Base-by-base conservation (phyloP, 2,113 vertebrate genomes). In the Melanocharis versteri region DNA sequence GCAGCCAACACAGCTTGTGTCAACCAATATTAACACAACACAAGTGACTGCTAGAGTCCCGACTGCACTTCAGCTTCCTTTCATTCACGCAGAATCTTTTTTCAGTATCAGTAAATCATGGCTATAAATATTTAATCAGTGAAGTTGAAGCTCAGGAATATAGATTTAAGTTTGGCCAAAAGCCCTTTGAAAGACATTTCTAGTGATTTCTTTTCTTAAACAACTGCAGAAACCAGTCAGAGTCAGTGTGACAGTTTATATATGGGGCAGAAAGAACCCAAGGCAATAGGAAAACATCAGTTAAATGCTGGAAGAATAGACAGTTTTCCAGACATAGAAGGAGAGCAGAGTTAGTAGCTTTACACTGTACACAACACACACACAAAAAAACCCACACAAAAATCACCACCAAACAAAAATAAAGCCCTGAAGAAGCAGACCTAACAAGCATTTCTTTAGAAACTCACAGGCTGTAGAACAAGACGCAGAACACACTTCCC, bases 401-500 rank as follows among this genome's bases (percentile, higher is more conserved):
- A 37, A 51, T 33, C 54, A 37, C 28, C 64, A 40, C n/a, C 2
- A 11, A 11, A 47, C 11, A 61, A 89, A 87, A 71, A 53, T 30
- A 69, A 53, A 78, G 39, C 47, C 53, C 45, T 61, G 78, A 85
- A 86, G 44, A 68, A 81, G 16, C 11, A 66, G 45, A 81, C 35
- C 51, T 77, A 81, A 58, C 1, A 15, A 68, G 14, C 24, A 9
- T 48, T 57, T 58, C 50, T 87, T 87, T 78, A 70, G 56, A 81
- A 78, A 66, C 0, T 1, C 90, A 24, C 28, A 68, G 60, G 27
- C 71, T 70, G 69, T 54, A 42, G 58, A 58, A 65, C 4, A 16
- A 93, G 53, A 93, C 87, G 87, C 61, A 90, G 84, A 56, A 64
- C 94, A 82, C 87, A 84, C 48, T 68, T 84, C 39, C 16, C n/a